Evolutionary conservation across 2,113 vertebrate genomes (phyloP).

Genomic region (Protobothrops flavoviridis): DNA sequence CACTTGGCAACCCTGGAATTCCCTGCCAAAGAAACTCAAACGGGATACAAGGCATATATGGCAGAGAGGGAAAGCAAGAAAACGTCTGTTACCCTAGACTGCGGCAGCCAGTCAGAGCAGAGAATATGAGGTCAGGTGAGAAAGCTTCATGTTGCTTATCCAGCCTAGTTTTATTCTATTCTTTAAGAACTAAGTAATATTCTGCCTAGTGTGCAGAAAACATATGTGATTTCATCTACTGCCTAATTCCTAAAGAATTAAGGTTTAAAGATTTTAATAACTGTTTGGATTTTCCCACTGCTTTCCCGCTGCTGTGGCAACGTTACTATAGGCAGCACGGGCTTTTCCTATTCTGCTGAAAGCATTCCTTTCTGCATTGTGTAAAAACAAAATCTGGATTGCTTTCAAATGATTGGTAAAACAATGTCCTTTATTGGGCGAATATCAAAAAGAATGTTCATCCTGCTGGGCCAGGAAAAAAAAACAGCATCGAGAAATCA

Average conservation of each 20-base stretch:
- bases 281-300: conserved; percentile 57
- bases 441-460: conserved; percentile 58
- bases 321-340: conserved; percentile 53
- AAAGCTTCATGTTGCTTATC: neutral
- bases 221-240: conserved; percentile 21
- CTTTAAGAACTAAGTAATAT: conserved; percentile 19
- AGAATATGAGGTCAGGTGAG: neutral
- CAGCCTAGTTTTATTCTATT: conserved; percentile 28
- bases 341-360: conserved; percentile 51
- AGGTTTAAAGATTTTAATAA: conserved; percentile 53
- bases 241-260: conserved; percentile 53
- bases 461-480: conserved; percentile 45
- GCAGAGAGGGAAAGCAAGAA: neutral
- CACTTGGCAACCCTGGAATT: neutral
- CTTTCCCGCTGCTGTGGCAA: conserved; percentile 40
- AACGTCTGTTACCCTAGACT: no score
- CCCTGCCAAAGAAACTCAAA: neutral
- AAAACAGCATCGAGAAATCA: conserved; percentile 60
- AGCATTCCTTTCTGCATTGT: conserved; percentile 55
- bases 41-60: neutral
- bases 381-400: conserved; percentile 58
- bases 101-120: neutral
- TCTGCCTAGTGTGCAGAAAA: conserved; percentile 46
- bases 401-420: conserved; percentile 58
- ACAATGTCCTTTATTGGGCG: conserved; percentile 56